Base-by-base conservation (phyloP, 2,113 vertebrate genomes). In the Seriola aureovittata region DNA sequence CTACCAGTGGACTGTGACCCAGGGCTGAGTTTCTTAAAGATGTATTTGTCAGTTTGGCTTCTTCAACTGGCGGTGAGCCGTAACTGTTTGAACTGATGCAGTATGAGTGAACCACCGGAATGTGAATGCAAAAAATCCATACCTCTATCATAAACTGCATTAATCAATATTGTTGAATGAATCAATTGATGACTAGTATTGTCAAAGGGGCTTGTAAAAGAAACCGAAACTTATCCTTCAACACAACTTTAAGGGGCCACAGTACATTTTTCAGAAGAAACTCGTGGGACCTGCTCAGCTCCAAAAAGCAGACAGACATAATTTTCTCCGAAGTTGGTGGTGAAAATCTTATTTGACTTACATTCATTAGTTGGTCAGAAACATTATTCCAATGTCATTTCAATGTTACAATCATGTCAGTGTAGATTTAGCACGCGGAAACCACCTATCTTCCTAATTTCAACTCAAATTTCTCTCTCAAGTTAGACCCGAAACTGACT, bases 101-200 rank as follows among this genome's bases (percentile, higher is more conserved):
- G 23, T 23, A 46, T 72, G 55, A 78, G 75, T 64, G n/a, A 79
- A 57, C 16, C 40, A 25, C 21, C 55, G 46, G 21, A 13, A 32
- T 23, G 44, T 34, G 16, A 66, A 44, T 36, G 71, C 8, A 23
- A 32, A 44, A 52, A 69, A 58, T 16, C 5, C 3, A 25, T 9
- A 50, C 10, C 14, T 23, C 23, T 42, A 23, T 36, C 36, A 44
- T 38, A 48, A 62, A 50, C 4, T 52, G 44, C 54, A 59, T 50
- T n/a, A 50, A 74, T 63, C 44, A 74, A 14, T 25, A 36, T 16
- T 32, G 16, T 52, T 42, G 17, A 68, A 40, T 4, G 17, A 62
- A 42, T 63, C 34, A 52, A 38, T 54, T 19, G 14, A 17, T n/a
- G 40, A 40, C 54, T 8, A 23, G 21, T 12, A 9, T 9, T 63